Evolutionary conservation across 2,113 vertebrate genomes (phyloP).

Genomic region (Rutilus rutilus): DNA sequence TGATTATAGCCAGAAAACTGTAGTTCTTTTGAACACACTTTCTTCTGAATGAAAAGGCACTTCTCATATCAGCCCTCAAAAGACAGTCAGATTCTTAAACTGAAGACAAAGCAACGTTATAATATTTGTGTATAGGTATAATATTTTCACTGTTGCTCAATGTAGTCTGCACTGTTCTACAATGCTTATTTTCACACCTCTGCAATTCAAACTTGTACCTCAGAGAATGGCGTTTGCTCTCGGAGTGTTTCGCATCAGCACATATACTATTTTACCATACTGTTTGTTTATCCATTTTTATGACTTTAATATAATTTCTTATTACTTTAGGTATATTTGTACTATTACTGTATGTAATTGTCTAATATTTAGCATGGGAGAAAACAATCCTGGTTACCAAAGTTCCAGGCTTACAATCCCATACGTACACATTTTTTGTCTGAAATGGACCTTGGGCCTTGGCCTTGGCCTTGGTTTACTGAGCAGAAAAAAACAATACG

Average conservation of each 20-base stretch:
- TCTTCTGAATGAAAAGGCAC: not conserved
- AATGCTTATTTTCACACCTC: not conserved
- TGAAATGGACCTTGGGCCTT: not conserved
- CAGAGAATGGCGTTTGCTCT: too few species aligned
- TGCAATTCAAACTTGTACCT: not conserved
- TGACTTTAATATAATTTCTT: not conserved
- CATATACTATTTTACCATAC: too few species aligned
- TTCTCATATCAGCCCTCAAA: not conserved
- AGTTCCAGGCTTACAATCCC: not conserved
- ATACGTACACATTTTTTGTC: not conserved
- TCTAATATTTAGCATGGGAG: not conserved
- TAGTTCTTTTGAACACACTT: not conserved
- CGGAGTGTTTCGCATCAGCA: too few species aligned
- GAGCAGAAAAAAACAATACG: too few species aligned
- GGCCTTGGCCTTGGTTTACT: too few species aligned
- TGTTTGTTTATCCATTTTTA: too few species aligned
- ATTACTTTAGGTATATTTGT: not conserved
- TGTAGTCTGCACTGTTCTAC: not conserved
- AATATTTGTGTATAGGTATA: too few species aligned
- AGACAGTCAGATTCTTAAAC: not conserved
- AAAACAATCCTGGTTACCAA: not conserved
- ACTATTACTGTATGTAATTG: not conserved
- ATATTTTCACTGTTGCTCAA: not conserved
- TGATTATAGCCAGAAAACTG: not conserved
- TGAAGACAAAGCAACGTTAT: not conserved